These are phyloP conservation scores for Taurulus bubalis DNA, from an alignment of 2,113 vertebrate species.

Conservation along the genomic window DNA sequence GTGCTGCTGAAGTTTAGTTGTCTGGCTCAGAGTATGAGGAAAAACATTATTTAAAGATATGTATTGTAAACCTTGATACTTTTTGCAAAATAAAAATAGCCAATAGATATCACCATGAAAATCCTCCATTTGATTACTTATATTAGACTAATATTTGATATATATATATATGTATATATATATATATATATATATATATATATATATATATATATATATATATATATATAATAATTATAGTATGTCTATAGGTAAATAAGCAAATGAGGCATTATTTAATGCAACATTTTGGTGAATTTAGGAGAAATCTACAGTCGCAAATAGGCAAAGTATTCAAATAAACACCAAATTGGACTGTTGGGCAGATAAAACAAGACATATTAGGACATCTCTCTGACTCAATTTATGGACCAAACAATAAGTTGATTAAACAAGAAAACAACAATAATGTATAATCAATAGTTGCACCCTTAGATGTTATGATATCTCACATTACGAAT, in stretches of 20 bases:
- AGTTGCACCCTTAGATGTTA: not conserved
- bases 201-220: no score
- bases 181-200: no score
- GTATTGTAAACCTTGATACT: not conserved
- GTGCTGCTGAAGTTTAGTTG: not conserved
- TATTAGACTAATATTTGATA: not conserved
- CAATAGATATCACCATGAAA: not conserved
- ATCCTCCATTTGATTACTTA: not conserved
- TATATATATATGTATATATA: no score
- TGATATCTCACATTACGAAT: not conserved
- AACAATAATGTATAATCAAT: not conserved
- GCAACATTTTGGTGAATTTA: no score
- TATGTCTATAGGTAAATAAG: not conserved
- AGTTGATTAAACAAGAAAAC: not conserved
- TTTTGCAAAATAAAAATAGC: not conserved
- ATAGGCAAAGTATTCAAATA: no score
- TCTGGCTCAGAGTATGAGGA: not conserved
- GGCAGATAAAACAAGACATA: no score
- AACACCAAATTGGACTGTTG: not conserved
- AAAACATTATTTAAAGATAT: not conserved
- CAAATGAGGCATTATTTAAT: not conserved
- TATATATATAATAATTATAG: no score
- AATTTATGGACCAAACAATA: not conserved
- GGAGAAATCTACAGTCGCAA: not conserved
- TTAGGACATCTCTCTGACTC: not conserved